These are phyloP conservation scores for Manis javanica DNA, from an alignment of 2,797 vertebrate species.

Conservation along the genomic window DNA sequence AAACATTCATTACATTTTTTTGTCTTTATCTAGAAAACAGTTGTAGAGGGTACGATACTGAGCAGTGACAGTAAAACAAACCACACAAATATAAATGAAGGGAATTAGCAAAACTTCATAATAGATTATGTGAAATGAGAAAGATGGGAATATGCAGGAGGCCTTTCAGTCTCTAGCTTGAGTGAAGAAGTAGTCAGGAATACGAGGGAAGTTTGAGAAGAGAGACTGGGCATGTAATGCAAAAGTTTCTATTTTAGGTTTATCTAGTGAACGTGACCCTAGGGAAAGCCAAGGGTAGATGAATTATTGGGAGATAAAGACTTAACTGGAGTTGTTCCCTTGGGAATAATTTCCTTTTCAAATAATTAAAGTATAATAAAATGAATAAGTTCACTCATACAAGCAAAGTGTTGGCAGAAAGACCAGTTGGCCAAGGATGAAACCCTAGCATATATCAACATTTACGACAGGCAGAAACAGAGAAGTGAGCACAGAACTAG, in stretches of 20 bases:
- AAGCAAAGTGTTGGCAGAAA: background rate
- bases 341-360: background rate
- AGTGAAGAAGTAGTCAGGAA: background rate
- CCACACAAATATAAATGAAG: background rate
- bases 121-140: background rate
- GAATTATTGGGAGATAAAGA: background rate
- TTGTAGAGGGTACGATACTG: background rate
- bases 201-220: background rate
- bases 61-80: background rate
- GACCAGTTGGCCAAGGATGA: background rate
- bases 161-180: background rate
- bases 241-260: background rate
- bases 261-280: background rate
- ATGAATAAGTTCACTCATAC: background rate
- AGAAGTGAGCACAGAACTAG: background rate
- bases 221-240: background rate
- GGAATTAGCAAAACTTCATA: background rate
- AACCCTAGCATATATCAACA: background rate
- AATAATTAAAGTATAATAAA: background rate
- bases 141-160: background rate
- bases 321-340: background rate
- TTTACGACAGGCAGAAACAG: background rate
- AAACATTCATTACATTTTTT: background rate
- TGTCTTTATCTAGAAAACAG: background rate
- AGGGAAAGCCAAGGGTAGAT: background rate